Evolutionary conservation across 1,140 invertebrate species (phyloP), one percentile per base, ranked within the genome.

Genomic region (Caenorhabditis remanei): DNA sequence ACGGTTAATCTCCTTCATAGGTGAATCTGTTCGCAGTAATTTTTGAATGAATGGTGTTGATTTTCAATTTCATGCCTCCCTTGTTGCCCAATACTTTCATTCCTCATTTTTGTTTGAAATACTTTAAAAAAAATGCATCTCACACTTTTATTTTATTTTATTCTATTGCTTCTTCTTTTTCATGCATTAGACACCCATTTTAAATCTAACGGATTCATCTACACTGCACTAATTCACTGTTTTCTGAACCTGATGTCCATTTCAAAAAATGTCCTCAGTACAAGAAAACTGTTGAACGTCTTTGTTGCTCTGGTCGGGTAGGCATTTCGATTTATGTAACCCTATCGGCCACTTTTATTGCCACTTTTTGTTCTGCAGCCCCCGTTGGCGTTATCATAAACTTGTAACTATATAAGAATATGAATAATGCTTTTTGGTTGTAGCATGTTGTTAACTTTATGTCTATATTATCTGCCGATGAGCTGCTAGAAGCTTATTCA

Each of bases 1-100:
- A 41, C 46, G 11, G 50, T 50, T 79, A 79, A 79, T 79, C 71
- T 79, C 53, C 71, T 79, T 24, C 53, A 79, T 50, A 79, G 19
- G 43, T 79, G 71, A 24, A 19, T 24, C 21, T 50, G 71, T 50
- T 79, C 71, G 71, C 65, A n/a, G 41, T 71, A 71, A 71, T 71
- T 71, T 71, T 46, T 46, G 65, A 71, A 71, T 71, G 65, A 46
- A 24, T 24, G 21, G 24, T 13, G 24, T 63, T 11, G 2, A 3
- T 63, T 71, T 71, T 46, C 14, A 0, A 16, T n/a, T 58, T 58
- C 13, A 19, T 58, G 13, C 5, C 16, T 43, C 14, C 5, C 46
- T 24, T 71, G 0, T 32, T 65, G 13, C 9, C 41, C 65, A 71
- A 46, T 2, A 46, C 14, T 46, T 8, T 46, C 0, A 19, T 24